Evolutionary conservation across 2,888 invertebrate species (phyloP).

Genomic region (Apodemia duryi): DNA sequence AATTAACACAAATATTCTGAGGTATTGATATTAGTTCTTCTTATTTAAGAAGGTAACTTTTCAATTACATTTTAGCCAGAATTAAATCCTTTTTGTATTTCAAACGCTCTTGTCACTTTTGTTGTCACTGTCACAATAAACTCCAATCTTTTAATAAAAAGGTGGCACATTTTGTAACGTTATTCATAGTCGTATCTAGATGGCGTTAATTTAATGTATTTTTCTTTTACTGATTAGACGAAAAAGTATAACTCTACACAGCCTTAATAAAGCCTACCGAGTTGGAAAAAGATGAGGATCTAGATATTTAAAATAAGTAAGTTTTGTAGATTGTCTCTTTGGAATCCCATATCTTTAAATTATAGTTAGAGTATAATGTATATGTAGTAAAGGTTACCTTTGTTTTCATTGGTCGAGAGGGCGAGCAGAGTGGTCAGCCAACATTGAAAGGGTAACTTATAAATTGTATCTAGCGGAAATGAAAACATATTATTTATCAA

Average conservation of each 20-base stretch:
- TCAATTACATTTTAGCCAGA: not conserved
- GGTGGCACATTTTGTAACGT: constrained; percentile 2
- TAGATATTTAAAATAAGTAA: no score
- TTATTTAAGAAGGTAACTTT: not conserved
- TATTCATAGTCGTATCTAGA: not conserved
- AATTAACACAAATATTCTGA: not conserved
- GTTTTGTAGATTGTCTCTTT: no score
- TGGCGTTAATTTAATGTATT: not conserved
- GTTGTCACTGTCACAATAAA: constrained; percentile 4
- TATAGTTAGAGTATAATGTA: no score
- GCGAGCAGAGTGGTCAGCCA: no score
- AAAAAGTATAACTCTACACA: not conserved
- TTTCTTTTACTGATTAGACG: not conserved
- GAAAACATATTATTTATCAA: no score
- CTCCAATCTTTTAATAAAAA: not conserved
- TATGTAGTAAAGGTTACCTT: no score
- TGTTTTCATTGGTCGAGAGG: no score
- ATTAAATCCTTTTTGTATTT: not conserved
- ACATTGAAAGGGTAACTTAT: no score
- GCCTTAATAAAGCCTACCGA: no score
- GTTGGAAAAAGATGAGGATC: no score
- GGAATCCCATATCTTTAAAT: no score
- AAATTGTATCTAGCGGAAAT: no score
- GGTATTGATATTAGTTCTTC: not conserved
- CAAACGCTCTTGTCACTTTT: not conserved